Conservation (phyloP, 53 echinoderm and acorn worm species). For the Echinarachnius parma region DNA sequence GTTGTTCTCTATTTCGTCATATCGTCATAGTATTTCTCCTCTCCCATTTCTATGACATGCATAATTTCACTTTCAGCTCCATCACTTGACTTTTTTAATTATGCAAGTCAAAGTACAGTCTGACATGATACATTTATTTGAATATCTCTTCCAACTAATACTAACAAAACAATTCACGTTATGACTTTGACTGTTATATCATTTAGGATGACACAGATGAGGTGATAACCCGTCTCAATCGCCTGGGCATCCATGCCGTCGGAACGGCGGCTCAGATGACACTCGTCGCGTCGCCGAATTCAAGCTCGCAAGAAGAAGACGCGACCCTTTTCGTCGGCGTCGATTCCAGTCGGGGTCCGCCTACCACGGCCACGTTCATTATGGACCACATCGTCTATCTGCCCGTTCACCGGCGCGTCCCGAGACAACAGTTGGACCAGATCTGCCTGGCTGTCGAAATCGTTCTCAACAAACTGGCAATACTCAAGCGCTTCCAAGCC, state of each 20-base stretch:
- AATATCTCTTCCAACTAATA: too few relatives aligned
- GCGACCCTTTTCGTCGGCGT: slow-evolving; percentile 19
- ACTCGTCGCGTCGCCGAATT: slow-evolving; percentile 27
- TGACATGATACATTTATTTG: too few relatives aligned
- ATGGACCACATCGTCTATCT: slow-evolving; percentile 84
- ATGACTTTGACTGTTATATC: too few relatives aligned
- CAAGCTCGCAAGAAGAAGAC: not conserved
- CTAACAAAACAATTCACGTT: too few relatives aligned
- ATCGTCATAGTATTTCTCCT: too few relatives aligned
- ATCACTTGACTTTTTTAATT: too few relatives aligned
- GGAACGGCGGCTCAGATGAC: slow-evolving; percentile 65
- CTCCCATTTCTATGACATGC: too few relatives aligned
- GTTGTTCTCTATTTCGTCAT: too few relatives aligned
- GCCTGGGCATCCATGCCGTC: slow-evolving; percentile 69
- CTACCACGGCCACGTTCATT: slow-evolving; percentile 63
- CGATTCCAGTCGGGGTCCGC: slow-evolving; percentile 20
- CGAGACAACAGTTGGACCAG: slow-evolving; percentile 70
- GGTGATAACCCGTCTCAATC: slow-evolving; percentile 68
- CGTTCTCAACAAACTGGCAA: slow-evolving; percentile 64
- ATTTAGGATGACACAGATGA: slow-evolving; percentile 78
- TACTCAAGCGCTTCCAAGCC: slow-evolving; percentile 45
- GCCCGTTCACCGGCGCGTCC: slow-evolving; percentile 85
- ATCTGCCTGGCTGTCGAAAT: slow-evolving; percentile 73
- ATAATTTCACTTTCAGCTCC: too few relatives aligned
- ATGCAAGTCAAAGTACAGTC: too few relatives aligned